phyloP scores from a whole-genome alignment of 2,113 vertebrate species.

The Chionis minor region DNA sequence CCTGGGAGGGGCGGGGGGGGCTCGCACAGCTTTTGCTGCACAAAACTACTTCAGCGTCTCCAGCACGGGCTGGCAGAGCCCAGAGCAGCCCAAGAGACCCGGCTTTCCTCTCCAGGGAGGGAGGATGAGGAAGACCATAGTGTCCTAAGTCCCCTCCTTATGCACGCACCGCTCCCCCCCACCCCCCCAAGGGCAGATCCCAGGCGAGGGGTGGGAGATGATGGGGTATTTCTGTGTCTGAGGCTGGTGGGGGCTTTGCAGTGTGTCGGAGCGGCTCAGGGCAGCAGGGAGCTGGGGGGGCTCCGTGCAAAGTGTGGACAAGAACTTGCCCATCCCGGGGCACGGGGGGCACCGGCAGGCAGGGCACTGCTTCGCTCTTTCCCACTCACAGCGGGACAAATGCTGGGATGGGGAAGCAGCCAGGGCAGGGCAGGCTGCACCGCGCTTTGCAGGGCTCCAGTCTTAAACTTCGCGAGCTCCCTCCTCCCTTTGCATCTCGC shows the following conservation, averaged over 20 bases:
- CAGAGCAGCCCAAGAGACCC: not conserved
- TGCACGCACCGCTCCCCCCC: accelerated
- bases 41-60: not conserved
- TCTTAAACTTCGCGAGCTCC: not conserved
- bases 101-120: not conserved
- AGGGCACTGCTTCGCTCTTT: not conserved
- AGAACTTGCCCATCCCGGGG: not conserved
- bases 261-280: accelerated
- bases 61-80: not conserved
- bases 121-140: accelerated
- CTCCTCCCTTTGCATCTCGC: not conserved
- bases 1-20: not conserved
- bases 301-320: accelerated
- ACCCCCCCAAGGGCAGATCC: not conserved
- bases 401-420: not conserved
- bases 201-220: not conserved
- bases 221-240: not conserved
- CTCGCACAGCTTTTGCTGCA: not conserved
- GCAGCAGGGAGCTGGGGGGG: not conserved
- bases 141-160: not conserved
- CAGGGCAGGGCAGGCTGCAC: not conserved
- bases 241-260: not conserved
- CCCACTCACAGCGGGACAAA: accelerated
- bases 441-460: accelerated
- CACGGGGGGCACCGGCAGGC: accelerated